A percentile compares a stretch with the other conserved stretches of the same genome.
Conservation (phyloP, 2,113 vertebrate genomes). For the Takifugu bimaculatus region DNA sequence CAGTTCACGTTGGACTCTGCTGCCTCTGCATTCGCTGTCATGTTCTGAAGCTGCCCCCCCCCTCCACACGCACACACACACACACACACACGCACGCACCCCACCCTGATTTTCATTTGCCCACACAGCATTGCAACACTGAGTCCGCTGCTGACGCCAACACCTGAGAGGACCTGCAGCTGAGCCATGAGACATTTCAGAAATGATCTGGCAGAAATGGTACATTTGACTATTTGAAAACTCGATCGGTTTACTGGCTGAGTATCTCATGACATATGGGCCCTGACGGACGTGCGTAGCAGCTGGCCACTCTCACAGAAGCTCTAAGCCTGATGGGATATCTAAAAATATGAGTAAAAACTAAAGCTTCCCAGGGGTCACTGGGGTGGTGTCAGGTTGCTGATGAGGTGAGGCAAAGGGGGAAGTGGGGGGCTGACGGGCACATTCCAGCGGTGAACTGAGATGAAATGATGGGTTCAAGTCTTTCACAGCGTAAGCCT, state of each 20-base stretch:
- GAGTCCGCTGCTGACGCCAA: conserved; percentile 55
- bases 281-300: conserved; percentile 29
- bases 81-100: too few species aligned
- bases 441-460: conserved; percentile 29
- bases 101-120: not conserved
- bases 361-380: conserved; percentile 41
- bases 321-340: conserved; percentile 38
- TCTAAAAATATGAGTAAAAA: conserved; percentile 57
- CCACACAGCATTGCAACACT: conserved; percentile 37
- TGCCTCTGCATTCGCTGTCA: conserved; percentile 44
- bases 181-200: not conserved
- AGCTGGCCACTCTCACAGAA: conserved; percentile 31
- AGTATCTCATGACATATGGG: not conserved
- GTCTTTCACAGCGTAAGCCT: not conserved
- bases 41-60: conserved; percentile 35
- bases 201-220: too few species aligned
- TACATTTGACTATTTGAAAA: too few species aligned
- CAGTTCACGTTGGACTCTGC: conserved; percentile 41
- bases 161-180: conserved; percentile 36
- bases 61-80: conserved; percentile 46
- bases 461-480: conserved; percentile 18
- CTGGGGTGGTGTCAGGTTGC: conserved; percentile 31
- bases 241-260: too few species aligned
- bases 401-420: conserved; percentile 38
- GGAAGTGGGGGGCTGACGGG: not conserved